These are phyloP conservation scores for Hydractinia symbiolongicarpus DNA, from an alignment of 30 jellyfish, hydroid and myxozoan genomes.

Conservation along the genomic window DNA sequence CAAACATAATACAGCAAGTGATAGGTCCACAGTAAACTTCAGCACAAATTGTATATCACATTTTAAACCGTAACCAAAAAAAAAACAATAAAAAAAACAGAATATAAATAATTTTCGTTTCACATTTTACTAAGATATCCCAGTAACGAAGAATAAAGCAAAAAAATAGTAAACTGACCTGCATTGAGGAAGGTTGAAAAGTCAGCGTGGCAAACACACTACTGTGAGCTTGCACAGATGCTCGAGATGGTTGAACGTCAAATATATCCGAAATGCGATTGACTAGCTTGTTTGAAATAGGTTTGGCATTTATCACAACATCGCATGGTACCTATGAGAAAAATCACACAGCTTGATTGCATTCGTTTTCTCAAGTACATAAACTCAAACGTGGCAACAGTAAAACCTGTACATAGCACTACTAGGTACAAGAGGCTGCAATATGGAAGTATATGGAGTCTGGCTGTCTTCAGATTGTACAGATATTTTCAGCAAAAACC, in stretches of 20 bases:
- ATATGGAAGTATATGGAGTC: too few relatives aligned
- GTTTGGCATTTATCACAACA: slow-evolving; percentile 61
- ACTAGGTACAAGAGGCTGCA: too few relatives aligned
- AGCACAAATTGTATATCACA: too few relatives aligned
- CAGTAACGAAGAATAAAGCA: too few relatives aligned
- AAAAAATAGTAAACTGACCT: slow-evolving; percentile 35
- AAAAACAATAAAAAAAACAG: too few relatives aligned
- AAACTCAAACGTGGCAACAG: not conserved
- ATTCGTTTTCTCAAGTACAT: not conserved
- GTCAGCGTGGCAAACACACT: slow-evolving; percentile 52
- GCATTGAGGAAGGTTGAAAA: slow-evolving; percentile 94
- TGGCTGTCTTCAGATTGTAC: too few relatives aligned
- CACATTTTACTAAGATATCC: too few relatives aligned
- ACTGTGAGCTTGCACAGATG: slow-evolving; percentile 77
- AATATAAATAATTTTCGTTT: too few relatives aligned
- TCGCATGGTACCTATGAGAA: slow-evolving; percentile 77
- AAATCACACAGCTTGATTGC: not conserved
- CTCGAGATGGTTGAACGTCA: slow-evolving; percentile 73
- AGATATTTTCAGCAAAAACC: too few relatives aligned
- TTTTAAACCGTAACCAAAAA: too few relatives aligned
- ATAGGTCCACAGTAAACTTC: too few relatives aligned
- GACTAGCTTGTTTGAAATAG: slow-evolving; percentile 70
- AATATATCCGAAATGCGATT: slow-evolving; percentile 70
- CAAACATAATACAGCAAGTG: not conserved
- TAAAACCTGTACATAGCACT: too few relatives aligned